Conservation (phyloP, 2,888 invertebrate genomes). For the Neoitamus cyanurus region DNA sequence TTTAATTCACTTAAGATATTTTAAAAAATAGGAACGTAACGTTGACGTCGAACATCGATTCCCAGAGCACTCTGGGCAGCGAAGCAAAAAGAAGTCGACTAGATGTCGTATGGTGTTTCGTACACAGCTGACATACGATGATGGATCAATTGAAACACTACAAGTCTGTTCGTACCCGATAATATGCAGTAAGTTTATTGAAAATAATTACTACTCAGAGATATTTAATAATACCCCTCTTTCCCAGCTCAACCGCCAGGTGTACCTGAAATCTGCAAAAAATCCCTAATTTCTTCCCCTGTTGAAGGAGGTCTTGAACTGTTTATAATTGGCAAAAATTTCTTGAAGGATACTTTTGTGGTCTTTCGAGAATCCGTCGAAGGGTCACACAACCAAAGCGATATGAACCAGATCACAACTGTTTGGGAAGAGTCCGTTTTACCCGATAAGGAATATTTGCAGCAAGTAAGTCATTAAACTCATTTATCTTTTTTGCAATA, state of each 20-base stretch:
- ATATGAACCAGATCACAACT: conserved; percentile 67
- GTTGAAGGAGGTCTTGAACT: conserved; percentile 85
- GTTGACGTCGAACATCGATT: conserved; percentile 94
- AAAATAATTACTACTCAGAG: background rate
- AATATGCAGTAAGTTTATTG: conserved; percentile 83
- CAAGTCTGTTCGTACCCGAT: conserved; percentile 92
- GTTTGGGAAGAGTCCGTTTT: conserved; percentile 84
- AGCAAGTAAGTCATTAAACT: conserved; percentile 72
- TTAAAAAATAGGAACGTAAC: conserved; percentile 77
- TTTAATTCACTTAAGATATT: conserved; percentile 52
- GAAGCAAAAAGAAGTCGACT: conserved; percentile 94
- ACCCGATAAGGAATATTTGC: conserved; percentile 89
- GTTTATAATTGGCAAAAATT: conserved; percentile 91
- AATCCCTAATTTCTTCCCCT: conserved; percentile 83
- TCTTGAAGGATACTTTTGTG: conserved; percentile 88
- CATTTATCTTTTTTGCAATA: background rate
- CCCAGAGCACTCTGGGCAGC: conserved; percentile 81
- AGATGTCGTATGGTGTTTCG: conserved; percentile 95
- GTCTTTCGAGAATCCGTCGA: conserved; percentile 71
- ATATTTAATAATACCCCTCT: conserved; percentile 1
- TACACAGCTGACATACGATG: conserved; percentile 80
- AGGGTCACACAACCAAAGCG: conserved; percentile 61
- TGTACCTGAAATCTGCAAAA: conserved; percentile 91
- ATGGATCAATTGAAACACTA: conserved; percentile 83
- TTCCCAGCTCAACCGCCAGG: conserved; percentile 87